Evolutionary conservation across 2,113 vertebrate species (phyloP).

Genomic region (Diadophis punctatus): DNA sequence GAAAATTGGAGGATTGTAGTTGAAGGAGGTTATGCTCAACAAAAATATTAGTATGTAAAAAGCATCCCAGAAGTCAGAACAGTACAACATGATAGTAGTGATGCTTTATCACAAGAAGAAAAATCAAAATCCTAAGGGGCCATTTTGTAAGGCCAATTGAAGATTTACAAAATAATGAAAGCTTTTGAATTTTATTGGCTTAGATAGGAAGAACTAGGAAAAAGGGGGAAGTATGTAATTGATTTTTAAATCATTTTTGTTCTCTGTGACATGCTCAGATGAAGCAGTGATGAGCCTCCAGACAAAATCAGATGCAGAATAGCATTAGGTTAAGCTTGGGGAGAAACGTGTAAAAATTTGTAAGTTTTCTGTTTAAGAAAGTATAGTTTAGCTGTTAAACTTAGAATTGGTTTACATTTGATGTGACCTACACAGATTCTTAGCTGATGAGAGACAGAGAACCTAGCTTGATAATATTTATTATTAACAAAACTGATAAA

Average conservation of each 20-base stretch:
- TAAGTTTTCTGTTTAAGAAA: neutral
- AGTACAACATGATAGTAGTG: neutral
- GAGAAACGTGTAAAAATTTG: neutral
- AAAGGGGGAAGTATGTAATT: neutral
- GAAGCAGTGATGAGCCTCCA: neutral
- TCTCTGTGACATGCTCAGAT: neutral
- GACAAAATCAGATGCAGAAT: neutral
- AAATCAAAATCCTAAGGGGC: neutral
- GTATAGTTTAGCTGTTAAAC: neutral
- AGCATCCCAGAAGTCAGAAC: neutral
- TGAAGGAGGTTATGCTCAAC: neutral
- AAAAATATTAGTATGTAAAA: neutral
- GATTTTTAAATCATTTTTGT: neutral
- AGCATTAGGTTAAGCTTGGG: neutral
- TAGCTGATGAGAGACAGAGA: neutral
- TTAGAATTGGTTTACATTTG: neutral
- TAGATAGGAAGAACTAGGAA: neutral
- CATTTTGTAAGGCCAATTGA: neutral
- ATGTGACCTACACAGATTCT: neutral
- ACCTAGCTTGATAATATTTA: neutral
- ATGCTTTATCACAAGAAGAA: neutral
- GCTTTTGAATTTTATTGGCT: neutral
- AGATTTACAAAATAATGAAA: neutral
- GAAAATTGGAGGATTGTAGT: fast-evolving
- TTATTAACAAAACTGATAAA: neutral